Evolutionary conservation across 2,113 vertebrate species (phyloP), one percentile per base, ranked within the genome.

Genomic region (Vulpes vulpes): DNA sequence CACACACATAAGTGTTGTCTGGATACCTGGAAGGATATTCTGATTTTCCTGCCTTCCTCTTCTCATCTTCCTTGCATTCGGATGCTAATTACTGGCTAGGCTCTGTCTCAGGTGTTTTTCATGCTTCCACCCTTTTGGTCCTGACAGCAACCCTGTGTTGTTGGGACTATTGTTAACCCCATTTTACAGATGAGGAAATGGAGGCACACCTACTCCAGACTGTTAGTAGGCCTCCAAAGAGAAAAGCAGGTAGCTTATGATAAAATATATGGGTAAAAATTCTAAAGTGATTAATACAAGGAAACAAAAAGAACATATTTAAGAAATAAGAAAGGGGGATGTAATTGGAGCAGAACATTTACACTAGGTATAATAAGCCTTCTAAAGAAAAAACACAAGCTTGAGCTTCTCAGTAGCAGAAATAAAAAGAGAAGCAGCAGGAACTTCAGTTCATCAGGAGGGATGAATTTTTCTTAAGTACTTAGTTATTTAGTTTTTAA

Each of bases 401-500:
- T 71, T 67, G 64, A 94, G 49, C 30, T 86, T 74, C 91, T 82
- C 74, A 92, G 93, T 57, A 69, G 85, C 65, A 86, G 81, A 86
- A 81, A 95, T 86, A 91, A 92, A 97, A 78, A 86, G 80, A 65
- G 64, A 84, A 96, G 89, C 78, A 89, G 91, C 91, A 35, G 30
- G 86, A 82, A 20, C 38, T 64, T 83, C 27, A n/a, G 91, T 95
- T 97, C 73, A 65, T 97, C 89, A 91, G 89, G 85, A 91, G 59
- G 59, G 83, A 95, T 79, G 79, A 51, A 85, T 95, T 97, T 96
- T 96, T 91, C 96, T 95, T 95, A 97, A 97, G 93, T 91, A 71
- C 62, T 73, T 91, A 71, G 89, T 94, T 97, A 95, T 93, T 97
- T 97, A 89, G 71, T 94, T 98, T 97, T 98, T 86, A 93, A 98